Base-by-base conservation (phyloP, 1,140 invertebrate species). In the Megalonaias nervosa region DNA sequence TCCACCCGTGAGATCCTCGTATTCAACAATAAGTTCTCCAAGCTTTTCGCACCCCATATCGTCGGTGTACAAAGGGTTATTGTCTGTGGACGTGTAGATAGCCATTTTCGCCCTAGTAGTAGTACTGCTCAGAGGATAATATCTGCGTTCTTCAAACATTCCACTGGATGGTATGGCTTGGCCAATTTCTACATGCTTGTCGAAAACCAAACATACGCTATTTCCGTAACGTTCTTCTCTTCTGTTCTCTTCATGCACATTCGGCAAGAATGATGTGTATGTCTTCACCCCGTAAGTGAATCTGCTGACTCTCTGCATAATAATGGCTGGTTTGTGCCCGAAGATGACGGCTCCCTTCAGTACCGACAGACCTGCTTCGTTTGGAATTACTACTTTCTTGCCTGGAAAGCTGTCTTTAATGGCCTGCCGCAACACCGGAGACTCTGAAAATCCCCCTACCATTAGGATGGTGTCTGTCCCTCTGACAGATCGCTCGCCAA, bases 401-500 rank as follows among this genome's bases (percentile, higher is more conserved):
- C n/a, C 58, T 17, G 74, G 59, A 69, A 75, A 69, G 13, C 19
- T 26, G 21, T 75, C 31, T 48, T 21, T 60, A 2, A 75, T 48
- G 21, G 38, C 21, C 48, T 16, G 17, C 23, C 57, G 57, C 16
- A 75, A 38, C 23, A 75, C 17, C 2, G 31, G 56, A 56, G 66
- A 77, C 14, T 77, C 75, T 15, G 75, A 77, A 59, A 77, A 77
- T 31, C 68, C 75, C 16, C 75, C 75, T 19, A 77, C 75, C 75
- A 77, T 77, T 6, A 77, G 59, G 14, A 77, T 26, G 16, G 69
- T 77, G 14, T 61, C 38, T 2, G 71, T 58, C 11, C 71, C 56
- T 38, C 67, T 65, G 9, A 75, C 17, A 15, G 55, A 9, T 9
- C 16, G 15, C 57, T 71, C 19, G 19, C 64, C 13, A 67, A 77